Evolutionary conservation across 2,888 invertebrate genomes (phyloP).

Genomic region (Drosophila prolongata): DNA sequence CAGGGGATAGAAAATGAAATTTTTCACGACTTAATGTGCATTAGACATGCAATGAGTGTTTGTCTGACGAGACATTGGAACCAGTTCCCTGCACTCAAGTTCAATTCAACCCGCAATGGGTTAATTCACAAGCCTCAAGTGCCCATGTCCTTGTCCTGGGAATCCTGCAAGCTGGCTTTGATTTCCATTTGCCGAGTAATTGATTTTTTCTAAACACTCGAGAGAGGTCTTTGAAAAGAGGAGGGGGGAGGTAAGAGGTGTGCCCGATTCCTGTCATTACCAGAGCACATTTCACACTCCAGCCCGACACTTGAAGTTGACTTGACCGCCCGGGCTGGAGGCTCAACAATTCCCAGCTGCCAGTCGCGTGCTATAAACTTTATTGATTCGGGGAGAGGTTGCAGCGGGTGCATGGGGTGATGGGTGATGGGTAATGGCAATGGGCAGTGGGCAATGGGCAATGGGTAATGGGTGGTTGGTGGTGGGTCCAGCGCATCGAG

Average conservation of each 20-base stretch:
- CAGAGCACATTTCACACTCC: conserved; percentile 70
- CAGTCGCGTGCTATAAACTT: conserved; percentile 75
- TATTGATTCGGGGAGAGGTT: conserved; percentile 55
- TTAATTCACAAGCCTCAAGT: conserved; percentile 18
- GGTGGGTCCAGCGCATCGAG: conserved; percentile 65
- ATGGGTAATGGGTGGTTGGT: conserved; percentile 42
- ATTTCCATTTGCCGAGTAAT: conserved; percentile 53
- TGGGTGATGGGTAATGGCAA: conserved; percentile 8
- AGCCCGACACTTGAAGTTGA: conserved; percentile 59
- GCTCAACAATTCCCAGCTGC: conserved; percentile 78
- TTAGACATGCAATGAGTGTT: conserved; percentile 56
- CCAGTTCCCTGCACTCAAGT: conserved; percentile 13
- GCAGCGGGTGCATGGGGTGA: neutral
- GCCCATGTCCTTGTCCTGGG: conserved; percentile 49
- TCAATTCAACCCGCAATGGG: conserved; percentile 20
- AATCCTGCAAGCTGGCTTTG: conserved; percentile 70
- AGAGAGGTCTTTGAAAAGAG: no score
- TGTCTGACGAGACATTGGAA: conserved; percentile 7
- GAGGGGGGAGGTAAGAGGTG: conserved; percentile 1
- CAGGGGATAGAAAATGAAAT: conserved; percentile 39
- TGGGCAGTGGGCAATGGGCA: conserved; percentile 6
- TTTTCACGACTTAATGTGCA: conserved; percentile 53
- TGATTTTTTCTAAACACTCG: conserved; percentile 42
- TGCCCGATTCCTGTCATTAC: conserved; percentile 64
- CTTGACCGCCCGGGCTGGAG: conserved; percentile 52